phyloP scores from a whole-genome alignment of 2,888 invertebrate species.

The Sinhomidia bicolor region DNA sequence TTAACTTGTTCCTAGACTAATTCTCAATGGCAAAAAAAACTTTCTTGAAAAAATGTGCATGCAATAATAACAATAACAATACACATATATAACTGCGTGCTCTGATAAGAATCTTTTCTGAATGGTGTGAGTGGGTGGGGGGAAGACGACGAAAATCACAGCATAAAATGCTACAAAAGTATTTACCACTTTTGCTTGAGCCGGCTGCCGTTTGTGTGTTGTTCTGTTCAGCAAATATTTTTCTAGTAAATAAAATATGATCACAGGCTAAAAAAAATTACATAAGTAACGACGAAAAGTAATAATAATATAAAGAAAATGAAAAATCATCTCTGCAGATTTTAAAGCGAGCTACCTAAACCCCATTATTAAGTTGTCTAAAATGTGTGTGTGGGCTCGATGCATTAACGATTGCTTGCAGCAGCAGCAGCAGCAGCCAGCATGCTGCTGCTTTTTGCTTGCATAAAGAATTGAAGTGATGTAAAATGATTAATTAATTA shows the following conservation, averaged over 20 bases:
- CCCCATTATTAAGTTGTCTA: background rate
- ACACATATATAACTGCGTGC: too few relatives aligned
- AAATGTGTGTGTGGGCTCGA: too few relatives aligned
- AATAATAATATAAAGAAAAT: background rate
- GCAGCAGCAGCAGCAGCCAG: too few relatives aligned
- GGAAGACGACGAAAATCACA: slow-evolving; percentile 31
- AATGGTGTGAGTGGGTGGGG: background rate
- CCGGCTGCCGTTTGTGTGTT: background rate
- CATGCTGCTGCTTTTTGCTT: too few relatives aligned
- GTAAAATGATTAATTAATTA: slow-evolving; percentile 7
- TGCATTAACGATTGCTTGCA: too few relatives aligned
- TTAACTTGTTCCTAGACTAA: too few relatives aligned
- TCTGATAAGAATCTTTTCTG: background rate
- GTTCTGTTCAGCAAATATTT: slow-evolving; percentile 14
- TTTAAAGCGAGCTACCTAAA: background rate
- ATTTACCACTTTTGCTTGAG: background rate
- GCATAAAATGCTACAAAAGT: background rate
- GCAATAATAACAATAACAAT: too few relatives aligned
- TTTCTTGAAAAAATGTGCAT: slow-evolving; percentile 1
- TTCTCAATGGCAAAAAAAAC: background rate
- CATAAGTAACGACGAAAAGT: background rate
- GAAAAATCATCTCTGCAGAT: background rate
- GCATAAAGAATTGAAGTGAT: background rate
- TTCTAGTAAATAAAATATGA: slow-evolving; percentile 8
- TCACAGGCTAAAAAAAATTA: slow-evolving; percentile 7